phyloP scores from a whole-genome alignment of 2,113 vertebrate genomes.

The Odobenus rosmarus region DNA sequence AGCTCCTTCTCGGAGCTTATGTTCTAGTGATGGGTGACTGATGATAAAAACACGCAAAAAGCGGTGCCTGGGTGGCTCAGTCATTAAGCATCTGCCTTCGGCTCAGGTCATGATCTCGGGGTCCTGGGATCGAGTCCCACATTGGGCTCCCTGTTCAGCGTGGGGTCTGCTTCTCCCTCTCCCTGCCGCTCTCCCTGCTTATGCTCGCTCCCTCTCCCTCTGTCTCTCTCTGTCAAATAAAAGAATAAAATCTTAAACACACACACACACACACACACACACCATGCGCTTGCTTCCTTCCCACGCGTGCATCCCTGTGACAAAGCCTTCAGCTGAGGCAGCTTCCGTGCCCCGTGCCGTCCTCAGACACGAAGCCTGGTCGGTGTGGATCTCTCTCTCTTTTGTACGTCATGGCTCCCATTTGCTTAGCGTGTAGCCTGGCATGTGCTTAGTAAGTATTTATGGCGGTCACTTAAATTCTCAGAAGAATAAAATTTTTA shows the following conservation, averaged over 20 bases:
- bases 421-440: neutral
- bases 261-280: too few relatives aligned
- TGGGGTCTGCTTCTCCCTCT: too few relatives aligned
- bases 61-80: too few relatives aligned
- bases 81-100: too few relatives aligned
- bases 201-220: too few relatives aligned
- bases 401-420: neutral
- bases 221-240: too few relatives aligned
- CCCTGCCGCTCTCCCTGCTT: too few relatives aligned
- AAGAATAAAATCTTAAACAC: too few relatives aligned
- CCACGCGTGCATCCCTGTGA: accelerated
- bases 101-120: too few relatives aligned
- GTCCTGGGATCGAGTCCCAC: too few relatives aligned
- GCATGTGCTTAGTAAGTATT: neutral
- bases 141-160: too few relatives aligned
- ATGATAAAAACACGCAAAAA: neutral
- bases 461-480: neutral
- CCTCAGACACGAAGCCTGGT: neutral
- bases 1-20: neutral
- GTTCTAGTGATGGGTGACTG: neutral
- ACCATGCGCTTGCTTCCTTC: accelerated
- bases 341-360: neutral
- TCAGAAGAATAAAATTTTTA: neutral
- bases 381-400: neutral
- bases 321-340: neutral